Evolutionary conservation across 2,888 invertebrate genomes (phyloP).

Genomic region (Scotopteryx bipunctaria): DNA sequence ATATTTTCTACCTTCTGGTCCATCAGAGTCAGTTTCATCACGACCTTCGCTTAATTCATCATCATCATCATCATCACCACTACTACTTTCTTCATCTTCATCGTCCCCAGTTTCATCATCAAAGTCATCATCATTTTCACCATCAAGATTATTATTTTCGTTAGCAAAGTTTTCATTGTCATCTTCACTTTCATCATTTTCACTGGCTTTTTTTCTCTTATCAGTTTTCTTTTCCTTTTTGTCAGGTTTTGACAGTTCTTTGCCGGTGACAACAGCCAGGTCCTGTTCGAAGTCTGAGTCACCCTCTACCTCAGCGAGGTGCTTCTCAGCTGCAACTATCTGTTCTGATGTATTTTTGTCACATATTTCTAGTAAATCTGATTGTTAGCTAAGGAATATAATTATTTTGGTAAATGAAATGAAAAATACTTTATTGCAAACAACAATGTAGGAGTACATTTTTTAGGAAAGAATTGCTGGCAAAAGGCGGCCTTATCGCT

Average conservation of each 20-base stretch:
- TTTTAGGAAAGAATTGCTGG: too few species aligned
- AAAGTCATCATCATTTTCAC: constrained; percentile 23
- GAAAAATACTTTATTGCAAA: too few species aligned
- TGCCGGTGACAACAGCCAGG: constrained; percentile 81
- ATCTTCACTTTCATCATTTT: constrained; percentile 31
- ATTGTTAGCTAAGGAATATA: constrained; percentile 33
- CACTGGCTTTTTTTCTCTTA: constrained; percentile 27
- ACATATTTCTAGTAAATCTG: constrained; percentile 89
- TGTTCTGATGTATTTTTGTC: constrained; percentile 86
- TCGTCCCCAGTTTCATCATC: constrained; percentile 13
- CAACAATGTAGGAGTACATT: too few species aligned
- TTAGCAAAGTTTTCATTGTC: constrained; percentile 35
- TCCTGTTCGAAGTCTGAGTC: constrained; percentile 86
- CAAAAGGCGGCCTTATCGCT: too few species aligned
- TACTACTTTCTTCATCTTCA: too few species aligned
- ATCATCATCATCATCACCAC: constrained; percentile 12
- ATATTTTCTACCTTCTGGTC: constrained; percentile 55
- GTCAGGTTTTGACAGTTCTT: constrained; percentile 46
- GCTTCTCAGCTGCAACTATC: constrained; percentile 84
- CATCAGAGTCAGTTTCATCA: constrained; percentile 39
- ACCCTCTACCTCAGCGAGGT: constrained; percentile 82
- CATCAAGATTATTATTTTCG: too few species aligned
- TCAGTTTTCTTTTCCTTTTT: constrained; percentile 31
- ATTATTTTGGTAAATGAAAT: background rate
- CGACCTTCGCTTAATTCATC: constrained; percentile 15